These are phyloP conservation scores for Gobiocypris rarus DNA, from an alignment of 2,113 vertebrate species.

Conservation along the genomic window DNA sequence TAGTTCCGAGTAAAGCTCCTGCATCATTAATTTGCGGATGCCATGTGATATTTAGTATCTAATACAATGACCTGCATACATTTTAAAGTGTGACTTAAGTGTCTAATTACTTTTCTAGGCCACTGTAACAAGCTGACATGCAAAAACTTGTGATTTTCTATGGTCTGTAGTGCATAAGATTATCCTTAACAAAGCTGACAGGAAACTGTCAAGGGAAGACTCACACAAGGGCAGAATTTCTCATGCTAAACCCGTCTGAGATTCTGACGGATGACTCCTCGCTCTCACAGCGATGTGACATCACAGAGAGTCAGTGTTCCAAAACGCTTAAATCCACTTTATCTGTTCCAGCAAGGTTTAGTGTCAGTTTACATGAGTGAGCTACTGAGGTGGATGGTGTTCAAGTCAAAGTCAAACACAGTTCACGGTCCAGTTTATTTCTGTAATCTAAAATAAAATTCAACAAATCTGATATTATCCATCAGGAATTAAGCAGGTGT, in stretches of 20 bases:
- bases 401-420: neutral
- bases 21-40: neutral
- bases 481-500: neutral
- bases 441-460: neutral
- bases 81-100: neutral
- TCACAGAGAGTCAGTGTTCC: neutral
- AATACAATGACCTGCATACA: neutral
- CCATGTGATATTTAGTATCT: neutral
- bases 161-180: constrained; percentile 12
- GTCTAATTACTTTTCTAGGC: neutral
- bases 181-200: neutral
- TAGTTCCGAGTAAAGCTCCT: constrained; percentile 49
- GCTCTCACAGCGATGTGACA: neutral
- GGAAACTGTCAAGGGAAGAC: neutral
- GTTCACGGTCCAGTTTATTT: neutral
- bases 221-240: constrained; percentile 23
- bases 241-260: constrained; percentile 15
- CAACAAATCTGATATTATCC: neutral
- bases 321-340: constrained; percentile 12
- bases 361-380: neutral
- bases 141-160: neutral
- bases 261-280: constrained; percentile 13
- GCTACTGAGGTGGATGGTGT: neutral
- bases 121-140: neutral
- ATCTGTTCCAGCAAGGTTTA: neutral